phyloP scores from a whole-genome alignment of 2,797 vertebrate genomes.

The Melanogrammus aeglefinus region DNA sequence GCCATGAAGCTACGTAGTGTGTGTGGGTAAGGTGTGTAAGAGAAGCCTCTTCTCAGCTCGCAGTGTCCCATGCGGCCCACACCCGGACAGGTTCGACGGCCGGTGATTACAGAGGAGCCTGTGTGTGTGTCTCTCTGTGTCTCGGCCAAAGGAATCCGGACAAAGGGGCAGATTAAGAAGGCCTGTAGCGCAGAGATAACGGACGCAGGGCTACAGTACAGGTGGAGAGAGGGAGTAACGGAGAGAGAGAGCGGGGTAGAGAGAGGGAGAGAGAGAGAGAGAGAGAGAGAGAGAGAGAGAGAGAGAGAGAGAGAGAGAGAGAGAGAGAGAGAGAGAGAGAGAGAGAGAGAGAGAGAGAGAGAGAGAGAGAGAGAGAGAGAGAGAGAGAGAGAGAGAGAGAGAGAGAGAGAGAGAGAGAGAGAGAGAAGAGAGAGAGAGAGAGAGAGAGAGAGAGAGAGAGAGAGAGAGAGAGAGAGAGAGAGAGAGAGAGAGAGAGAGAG shows the following conservation, averaged over 20 bases:
- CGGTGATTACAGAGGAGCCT: conserved; percentile 63
- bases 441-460: background rate
- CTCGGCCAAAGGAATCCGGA: conserved; percentile 58
- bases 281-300: background rate
- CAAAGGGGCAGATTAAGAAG: conserved; percentile 71
- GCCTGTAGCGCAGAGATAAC: conserved; percentile 66
- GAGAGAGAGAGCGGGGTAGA: background rate
- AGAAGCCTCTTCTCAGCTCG: background rate
- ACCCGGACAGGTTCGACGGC: conserved; percentile 57
- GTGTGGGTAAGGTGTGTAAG: background rate
- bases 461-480: background rate
- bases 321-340: background rate
- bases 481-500: background rate
- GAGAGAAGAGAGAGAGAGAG: background rate
- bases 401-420: background rate
- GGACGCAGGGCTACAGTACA: conserved; percentile 69
- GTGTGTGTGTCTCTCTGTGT: conserved; percentile 28
- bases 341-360: background rate
- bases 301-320: too few species aligned
- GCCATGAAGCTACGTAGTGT: background rate
- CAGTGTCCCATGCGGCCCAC: conserved; percentile 35
- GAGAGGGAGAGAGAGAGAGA: background rate
- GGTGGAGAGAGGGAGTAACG: background rate
- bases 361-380: too few species aligned
- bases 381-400: background rate